Evolutionary conservation across 1,140 invertebrate genomes (phyloP), one percentile per base, ranked within the genome.

Genomic region (Catajapyx aquilonaris): DNA sequence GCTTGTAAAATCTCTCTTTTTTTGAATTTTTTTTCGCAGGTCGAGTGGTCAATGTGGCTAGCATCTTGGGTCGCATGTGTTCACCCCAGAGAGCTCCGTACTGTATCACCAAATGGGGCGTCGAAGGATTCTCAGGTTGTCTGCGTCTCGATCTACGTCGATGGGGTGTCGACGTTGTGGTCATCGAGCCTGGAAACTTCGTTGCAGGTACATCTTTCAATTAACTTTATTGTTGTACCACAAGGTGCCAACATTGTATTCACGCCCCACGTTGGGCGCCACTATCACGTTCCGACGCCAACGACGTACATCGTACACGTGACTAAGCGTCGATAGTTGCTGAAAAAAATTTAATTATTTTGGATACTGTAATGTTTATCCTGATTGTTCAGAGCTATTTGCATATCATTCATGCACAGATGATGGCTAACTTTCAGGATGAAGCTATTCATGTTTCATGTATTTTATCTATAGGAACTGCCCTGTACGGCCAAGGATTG

Each of bases 181-280:
- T 86, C 13, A 76, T 88, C 32, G 81, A 85, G 46, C 79, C 83
- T 23, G 76, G 79, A 32, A 75, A 81, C 56, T 77, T 74, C 44
- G 68, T 77, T 2, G 71, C 76, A 5, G 77, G 79, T 48, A 76
- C n/a, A n/a, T n/a, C n/a, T n/a, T n/a, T n/a, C n/a, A 69, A 43
- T 68, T 69, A 1, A 80, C 33, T 10, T 20, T 16, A 17, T 1
- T 17, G 9, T 32, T 22, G 10, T 2, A 40, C 15, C 1, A 34
- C 5, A 37, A 37, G 4, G 16, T 39, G 32, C 33, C 17, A 28
- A 34, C 4, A 37, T 15, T 7, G 13, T 37, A 4, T 30, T 31
- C n/a, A 34, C 9, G n/a, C 17, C 7, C 7, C 7, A 34, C n/a
- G 17, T 34, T 9, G 7, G 7, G n/a, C 32, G 7, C 7, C 7